Percentiles rank a stretch among this genome's conserved stretches.
Evolutionary conservation across 2,888 invertebrate genomes (phyloP).

Genomic region (Hypsopygia costalis): DNA sequence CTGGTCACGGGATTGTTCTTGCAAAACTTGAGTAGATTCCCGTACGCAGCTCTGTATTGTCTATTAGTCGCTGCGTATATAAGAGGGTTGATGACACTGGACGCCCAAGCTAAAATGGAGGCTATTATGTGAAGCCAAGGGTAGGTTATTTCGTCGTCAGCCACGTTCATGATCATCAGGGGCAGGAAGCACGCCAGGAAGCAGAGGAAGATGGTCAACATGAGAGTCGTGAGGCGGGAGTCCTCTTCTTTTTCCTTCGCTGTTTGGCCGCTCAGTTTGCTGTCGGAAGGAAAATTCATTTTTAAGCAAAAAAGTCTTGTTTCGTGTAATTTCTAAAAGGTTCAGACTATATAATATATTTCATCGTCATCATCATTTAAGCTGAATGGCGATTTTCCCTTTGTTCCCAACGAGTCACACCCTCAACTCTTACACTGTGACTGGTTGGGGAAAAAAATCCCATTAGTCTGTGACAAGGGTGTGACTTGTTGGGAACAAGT

Average conservation of each 20-base stretch:
- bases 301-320: too few relatives aligned
- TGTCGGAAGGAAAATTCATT: slow-evolving; percentile 36
- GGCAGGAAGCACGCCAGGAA: slow-evolving; percentile 94
- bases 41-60: slow-evolving; percentile 85
- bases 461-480: too few relatives aligned
- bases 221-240: slow-evolving; percentile 89
- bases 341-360: too few relatives aligned
- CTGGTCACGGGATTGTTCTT: slow-evolving; percentile 54
- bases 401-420: too few relatives aligned
- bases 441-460: too few relatives aligned
- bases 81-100: slow-evolving; percentile 93
- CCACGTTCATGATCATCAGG: slow-evolving; percentile 92
- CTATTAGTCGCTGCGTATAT: slow-evolving; percentile 95
- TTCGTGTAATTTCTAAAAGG: too few relatives aligned
- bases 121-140: slow-evolving; percentile 91
- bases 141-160: slow-evolving; percentile 85
- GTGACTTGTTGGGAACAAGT: too few relatives aligned
- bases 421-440: too few relatives aligned
- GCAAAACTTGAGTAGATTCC: slow-evolving; percentile 72
- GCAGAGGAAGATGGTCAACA: slow-evolving; percentile 93
- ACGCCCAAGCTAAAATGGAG: slow-evolving; percentile 93
- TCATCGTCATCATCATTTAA: too few relatives aligned
- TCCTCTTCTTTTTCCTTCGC: slow-evolving; percentile 84
- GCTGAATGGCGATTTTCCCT: too few relatives aligned
- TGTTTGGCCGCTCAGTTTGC: slow-evolving; percentile 70